Conservation (phyloP, 2,888 invertebrate species). For the Pecten maximus region DNA sequence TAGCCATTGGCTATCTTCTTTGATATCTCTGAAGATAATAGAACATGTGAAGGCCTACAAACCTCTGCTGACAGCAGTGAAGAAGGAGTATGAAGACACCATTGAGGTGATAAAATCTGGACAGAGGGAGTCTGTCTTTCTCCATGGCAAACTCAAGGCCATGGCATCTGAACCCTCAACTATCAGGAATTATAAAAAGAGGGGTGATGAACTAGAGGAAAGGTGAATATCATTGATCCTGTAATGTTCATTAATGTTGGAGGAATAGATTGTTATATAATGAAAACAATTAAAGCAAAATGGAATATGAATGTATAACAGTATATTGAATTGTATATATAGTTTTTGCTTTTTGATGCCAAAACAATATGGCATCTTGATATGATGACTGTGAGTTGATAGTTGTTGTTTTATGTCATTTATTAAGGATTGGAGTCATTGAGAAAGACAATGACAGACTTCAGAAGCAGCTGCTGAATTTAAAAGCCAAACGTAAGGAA, state of each 20-base stretch:
- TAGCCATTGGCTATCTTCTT: neutral
- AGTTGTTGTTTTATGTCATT: conserved; percentile 16
- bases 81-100: conserved; percentile 81
- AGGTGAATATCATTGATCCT: conserved; percentile 65
- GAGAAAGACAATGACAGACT: conserved; percentile 77
- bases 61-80: conserved; percentile 77
- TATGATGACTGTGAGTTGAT: neutral
- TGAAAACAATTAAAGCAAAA: neutral
- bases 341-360: neutral
- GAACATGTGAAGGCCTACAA: conserved; percentile 81
- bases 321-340: no score
- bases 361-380: neutral
- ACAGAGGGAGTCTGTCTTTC: conserved; percentile 77
- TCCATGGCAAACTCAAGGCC: conserved; percentile 79
- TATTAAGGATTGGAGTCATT: conserved; percentile 73
- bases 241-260: neutral
- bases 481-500: conserved; percentile 66
- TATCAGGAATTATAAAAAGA: conserved; percentile 77
- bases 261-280: neutral
- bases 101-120: conserved; percentile 79
- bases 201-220: conserved; percentile 80
- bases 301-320: neutral
- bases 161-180: conserved; percentile 81
- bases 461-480: conserved; percentile 66
- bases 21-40: conserved; percentile 73